Base-by-base conservation (phyloP, 2,797 vertebrate species). In the Brachyalestes nurse region DNA sequence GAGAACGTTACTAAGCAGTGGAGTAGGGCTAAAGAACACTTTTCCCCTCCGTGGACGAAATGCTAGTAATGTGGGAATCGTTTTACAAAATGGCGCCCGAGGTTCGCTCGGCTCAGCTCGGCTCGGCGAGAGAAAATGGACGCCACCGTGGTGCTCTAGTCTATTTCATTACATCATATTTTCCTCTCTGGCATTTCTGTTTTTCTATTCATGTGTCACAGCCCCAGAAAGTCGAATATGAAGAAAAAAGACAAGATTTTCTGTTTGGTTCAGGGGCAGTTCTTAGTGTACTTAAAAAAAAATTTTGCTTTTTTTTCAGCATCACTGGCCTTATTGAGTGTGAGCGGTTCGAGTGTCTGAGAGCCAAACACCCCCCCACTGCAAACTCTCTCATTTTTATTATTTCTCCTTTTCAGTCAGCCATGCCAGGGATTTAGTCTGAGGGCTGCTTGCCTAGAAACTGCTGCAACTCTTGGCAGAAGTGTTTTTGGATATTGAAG, bases 401-500 rank as follows among this genome's bases (percentile, higher is more conserved):
- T 87, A 72, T 85, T 75, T 82, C 82, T 81, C 67, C 65, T 72
- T 79, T 60, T 80, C 83, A 60, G 67, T 75, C 65, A 73, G 66
- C 75, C 40, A 19, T 85, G 83, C 87, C 86, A 88, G 70, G 74
- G 81, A 77, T 81, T 86, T 65, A 74, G 67, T 69, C 58, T 77
- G 76, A 87, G 83, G 78, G 83, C 86, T 78, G 78, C 71, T 67
- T 87, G 81, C 86, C 86, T 83, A 72, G 82, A 79, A 83, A 85
- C 77, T 61, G 73, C 82, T 79, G 72, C 84, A 75, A 77, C 66
- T 86, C 77, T 84, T 87, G 84, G 83, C 85, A 84, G 62, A 80
- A 75, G 80, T 6, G 64, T 6, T 62, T 72, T 57, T 66, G 75
- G 78, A 85, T 78, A 72, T 82, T 81, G 58, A 83, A 84, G 80